A percentile compares a stretch with the other conserved stretches of the same genome.
These are phyloP conservation scores for Limnephilus auricula DNA, from an alignment of 2,888 invertebrate genomes.

Conservation along the genomic window DNA sequence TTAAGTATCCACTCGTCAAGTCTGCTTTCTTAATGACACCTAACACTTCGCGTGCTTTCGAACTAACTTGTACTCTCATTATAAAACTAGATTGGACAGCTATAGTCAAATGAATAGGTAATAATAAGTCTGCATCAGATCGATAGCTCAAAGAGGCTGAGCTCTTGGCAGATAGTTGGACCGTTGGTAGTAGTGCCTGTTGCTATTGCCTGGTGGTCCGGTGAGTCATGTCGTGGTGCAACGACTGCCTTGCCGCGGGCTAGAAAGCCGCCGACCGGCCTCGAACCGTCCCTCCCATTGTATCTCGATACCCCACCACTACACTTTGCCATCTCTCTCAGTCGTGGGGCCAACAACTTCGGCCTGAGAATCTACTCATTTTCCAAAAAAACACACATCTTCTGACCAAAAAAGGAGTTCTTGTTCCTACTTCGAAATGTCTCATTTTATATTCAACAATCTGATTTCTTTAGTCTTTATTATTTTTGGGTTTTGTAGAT, in stretches of 20 bases:
- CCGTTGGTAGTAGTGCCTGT: not conserved
- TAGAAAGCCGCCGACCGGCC: conserved; percentile 63
- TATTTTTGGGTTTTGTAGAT: not conserved
- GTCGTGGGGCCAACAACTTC: not conserved
- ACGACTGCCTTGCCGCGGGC: conserved; percentile 55
- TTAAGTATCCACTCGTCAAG: not conserved
- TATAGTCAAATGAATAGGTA: not conserved
- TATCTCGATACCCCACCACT: not conserved
- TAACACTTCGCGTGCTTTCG: not conserved
- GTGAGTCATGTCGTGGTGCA: conserved; percentile 48
- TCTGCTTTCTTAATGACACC: not conserved
- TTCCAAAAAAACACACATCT: not conserved
- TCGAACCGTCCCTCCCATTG: conserved; percentile 47
- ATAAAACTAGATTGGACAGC: not conserved
- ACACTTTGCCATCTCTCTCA: not conserved
- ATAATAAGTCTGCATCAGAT: not conserved
- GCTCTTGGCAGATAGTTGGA: not conserved
- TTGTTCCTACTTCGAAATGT: not conserved
- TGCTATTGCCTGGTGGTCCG: conserved; percentile 27
- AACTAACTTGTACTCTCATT: not conserved
- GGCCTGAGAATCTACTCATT: not conserved
- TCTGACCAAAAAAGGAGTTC: not conserved
- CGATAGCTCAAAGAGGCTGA: not conserved
- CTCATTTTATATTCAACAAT: not conserved
- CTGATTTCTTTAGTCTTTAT: too few relatives aligned